These are phyloP conservation scores for Spatula clypeata DNA, from an alignment of 2,797 vertebrate genomes.

Conservation along the genomic window DNA sequence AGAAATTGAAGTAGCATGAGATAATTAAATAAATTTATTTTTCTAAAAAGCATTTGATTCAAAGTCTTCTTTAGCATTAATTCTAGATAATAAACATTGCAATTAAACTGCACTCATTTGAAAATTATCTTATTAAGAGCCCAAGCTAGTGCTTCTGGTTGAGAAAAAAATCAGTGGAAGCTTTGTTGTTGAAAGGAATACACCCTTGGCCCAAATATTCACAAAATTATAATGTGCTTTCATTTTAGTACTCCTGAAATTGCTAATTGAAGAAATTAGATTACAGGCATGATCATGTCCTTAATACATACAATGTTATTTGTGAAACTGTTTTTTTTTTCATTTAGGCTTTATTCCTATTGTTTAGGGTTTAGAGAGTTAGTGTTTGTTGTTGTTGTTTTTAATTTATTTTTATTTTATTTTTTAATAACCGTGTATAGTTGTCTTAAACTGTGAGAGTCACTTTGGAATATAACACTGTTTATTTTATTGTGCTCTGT, in stretches of 20 bases:
- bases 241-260: background rate
- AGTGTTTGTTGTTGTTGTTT: too few species aligned
- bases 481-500: conserved; percentile 86
- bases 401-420: background rate
- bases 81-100: background rate
- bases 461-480: conserved; percentile 78
- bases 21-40: conserved; percentile 5
- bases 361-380: background rate
- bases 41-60: background rate
- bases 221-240: background rate
- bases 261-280: background rate
- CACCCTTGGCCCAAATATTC: background rate
- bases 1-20: conserved; percentile 23
- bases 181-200: background rate
- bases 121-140: background rate
- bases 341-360: conserved; percentile 10
- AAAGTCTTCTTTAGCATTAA: background rate
- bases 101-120: background rate
- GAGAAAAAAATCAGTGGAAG: background rate
- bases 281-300: background rate
- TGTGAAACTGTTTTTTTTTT: background rate
- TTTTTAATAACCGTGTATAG: conserved; percentile 43
- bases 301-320: background rate
- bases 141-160: background rate
- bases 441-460: conserved; percentile 70